A percentile compares a stretch with the other conserved stretches of the same genome.
Evolutionary conservation across 2,113 vertebrate genomes (phyloP).

Genomic region (Paraplagusia blochii): DNA sequence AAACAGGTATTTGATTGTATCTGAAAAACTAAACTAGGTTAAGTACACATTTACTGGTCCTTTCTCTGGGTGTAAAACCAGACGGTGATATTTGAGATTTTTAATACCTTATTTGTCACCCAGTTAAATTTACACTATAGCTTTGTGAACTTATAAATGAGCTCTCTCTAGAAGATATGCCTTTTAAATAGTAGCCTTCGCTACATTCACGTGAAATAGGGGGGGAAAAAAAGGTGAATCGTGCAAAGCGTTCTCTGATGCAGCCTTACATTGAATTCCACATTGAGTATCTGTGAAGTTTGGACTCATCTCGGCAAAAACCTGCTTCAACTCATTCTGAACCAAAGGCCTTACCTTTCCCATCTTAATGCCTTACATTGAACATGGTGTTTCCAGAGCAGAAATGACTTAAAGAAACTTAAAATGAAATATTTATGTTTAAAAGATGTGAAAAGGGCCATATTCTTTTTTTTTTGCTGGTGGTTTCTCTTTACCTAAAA

Average conservation of each 20-base stretch:
- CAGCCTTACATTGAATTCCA: conserved; percentile 33
- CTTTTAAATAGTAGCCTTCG: conserved; percentile 19
- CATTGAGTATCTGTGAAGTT: conserved; percentile 30
- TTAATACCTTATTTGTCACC: no score
- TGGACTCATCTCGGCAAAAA: conserved; percentile 46
- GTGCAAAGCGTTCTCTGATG: no score
- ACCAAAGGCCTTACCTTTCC: conserved; percentile 59
- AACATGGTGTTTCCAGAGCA: conserved; percentile 25
- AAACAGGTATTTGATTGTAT: no score
- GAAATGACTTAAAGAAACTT: conserved; percentile 4
- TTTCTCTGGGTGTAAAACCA: no score
- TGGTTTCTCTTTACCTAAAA: conserved; percentile 29
- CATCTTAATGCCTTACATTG: conserved; percentile 57
- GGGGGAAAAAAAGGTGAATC: no score
- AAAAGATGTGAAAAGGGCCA: conserved; percentile 34
- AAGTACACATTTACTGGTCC: no score
- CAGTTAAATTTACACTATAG: no score
- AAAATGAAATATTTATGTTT: conserved; percentile 15
- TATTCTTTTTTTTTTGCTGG: conserved; percentile 51
- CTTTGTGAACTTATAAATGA: no score
- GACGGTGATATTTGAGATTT: no score
- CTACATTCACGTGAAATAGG: conserved; percentile 11
- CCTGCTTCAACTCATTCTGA: no score
- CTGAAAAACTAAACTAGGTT: no score
- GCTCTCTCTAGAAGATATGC: no score